Evolutionary conservation across 2,888 invertebrate genomes (phyloP).

Genomic region (Aquatica leii): DNA sequence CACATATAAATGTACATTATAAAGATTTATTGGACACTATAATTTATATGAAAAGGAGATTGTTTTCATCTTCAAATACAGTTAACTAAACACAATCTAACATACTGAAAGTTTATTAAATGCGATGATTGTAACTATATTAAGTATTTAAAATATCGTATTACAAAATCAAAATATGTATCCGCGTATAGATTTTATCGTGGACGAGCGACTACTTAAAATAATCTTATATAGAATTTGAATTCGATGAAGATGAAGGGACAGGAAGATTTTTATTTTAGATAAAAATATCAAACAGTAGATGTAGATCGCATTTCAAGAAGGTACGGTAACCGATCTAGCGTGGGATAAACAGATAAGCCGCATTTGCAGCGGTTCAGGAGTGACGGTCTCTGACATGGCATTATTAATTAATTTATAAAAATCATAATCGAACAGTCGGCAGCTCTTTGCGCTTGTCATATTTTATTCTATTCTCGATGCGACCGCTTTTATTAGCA

Average conservation of each 20-base stretch:
- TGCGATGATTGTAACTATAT: background rate
- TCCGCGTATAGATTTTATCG: conserved; percentile 18
- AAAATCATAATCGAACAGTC: conserved; percentile 39
- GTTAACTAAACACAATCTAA: background rate
- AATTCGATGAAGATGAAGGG: conserved; percentile 31
- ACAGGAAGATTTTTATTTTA: conserved; percentile 32
- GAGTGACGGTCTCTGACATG: conserved; percentile 37
- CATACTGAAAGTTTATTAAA: too few relatives aligned
- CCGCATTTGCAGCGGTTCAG: conserved; percentile 34
- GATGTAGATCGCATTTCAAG: conserved; percentile 38
- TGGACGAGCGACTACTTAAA: conserved; percentile 27
- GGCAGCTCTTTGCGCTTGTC: conserved; percentile 36
- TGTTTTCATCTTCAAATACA: conserved; percentile 11
- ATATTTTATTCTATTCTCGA: conserved; percentile 30
- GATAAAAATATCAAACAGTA: conserved; percentile 35
- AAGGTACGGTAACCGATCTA: conserved; percentile 36
- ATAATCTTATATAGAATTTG: conserved; percentile 29
- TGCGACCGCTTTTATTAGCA: conserved; percentile 28
- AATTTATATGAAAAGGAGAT: conserved; percentile 17
- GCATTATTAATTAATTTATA: conserved; percentile 42
- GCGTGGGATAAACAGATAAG: conserved; percentile 36
- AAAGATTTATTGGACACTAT: conserved; percentile 19
- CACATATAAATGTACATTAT: conserved; percentile 7
- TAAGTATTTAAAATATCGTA: conserved; percentile 12
- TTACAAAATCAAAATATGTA: conserved; percentile 10